A percentile compares a stretch with the other conserved stretches of the same genome.
These are phyloP conservation scores for Antennarius striatus DNA, from an alignment of 2,113 vertebrate species.

Conservation along the genomic window DNA sequence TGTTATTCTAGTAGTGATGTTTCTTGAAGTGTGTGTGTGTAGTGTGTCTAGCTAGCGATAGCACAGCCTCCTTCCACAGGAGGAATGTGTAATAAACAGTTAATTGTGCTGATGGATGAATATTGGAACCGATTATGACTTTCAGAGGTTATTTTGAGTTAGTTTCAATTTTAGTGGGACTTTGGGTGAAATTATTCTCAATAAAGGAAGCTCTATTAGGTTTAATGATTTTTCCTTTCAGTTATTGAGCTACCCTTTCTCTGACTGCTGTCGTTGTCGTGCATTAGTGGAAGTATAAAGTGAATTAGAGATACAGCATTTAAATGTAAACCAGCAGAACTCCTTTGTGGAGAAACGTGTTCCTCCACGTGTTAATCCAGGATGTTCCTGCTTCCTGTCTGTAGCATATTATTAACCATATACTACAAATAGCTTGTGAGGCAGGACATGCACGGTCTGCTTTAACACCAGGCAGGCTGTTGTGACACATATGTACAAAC, in stretches of 20 bases:
- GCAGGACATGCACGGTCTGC: not conserved
- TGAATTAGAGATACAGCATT: not conserved
- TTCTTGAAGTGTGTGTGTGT: not conserved
- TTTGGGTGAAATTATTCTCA: not conserved
- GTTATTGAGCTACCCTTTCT: not conserved
- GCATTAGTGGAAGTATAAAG: not conserved
- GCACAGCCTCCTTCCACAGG: not conserved
- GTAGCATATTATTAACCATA: constrained; percentile 1
- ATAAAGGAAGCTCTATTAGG: not conserved
- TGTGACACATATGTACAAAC: constrained; percentile 16
- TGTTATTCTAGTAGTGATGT: not conserved
- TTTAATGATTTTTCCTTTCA: not conserved
- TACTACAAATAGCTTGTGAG: constrained; percentile 4
- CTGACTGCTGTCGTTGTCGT: not conserved
- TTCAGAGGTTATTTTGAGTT: not conserved
- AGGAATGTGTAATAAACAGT: not conserved
- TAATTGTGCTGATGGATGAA: not conserved
- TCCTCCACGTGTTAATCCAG: not conserved
- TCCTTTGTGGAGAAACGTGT: too few species aligned
- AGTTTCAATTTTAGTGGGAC: not conserved
- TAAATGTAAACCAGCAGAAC: too few species aligned
- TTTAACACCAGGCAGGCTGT: constrained; percentile 16
- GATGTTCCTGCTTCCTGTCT: not conserved
- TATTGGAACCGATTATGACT: not conserved
- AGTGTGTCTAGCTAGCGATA: too few species aligned